phyloP scores from a whole-genome alignment of 92 coral and sea anemone genomes.

The Heteractis magnifica region DNA sequence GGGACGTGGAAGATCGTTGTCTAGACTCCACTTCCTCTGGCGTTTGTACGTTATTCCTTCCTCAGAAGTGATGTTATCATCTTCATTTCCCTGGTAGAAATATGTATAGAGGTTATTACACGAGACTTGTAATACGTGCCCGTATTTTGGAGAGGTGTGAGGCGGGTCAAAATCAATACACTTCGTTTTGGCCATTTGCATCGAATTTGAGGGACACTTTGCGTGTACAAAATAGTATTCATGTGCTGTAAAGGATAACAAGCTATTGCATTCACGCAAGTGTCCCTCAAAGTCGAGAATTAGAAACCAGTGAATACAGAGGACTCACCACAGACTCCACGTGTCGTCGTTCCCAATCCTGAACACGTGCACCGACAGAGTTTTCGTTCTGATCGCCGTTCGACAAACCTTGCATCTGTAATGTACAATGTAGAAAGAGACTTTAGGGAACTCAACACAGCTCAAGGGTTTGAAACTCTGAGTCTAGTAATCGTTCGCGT shows the following conservation, averaged over 20 bases:
- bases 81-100: not conserved
- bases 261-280: too few species aligned
- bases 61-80: not conserved
- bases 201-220: too few species aligned
- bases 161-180: too few species aligned
- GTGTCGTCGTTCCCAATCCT: conserved; percentile 57
- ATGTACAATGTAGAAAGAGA: too few species aligned
- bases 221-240: too few species aligned
- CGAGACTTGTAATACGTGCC: not conserved
- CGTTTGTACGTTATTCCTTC: conserved; percentile 7
- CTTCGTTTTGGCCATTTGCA: too few species aligned
- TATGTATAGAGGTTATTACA: not conserved
- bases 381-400: not conserved
- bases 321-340: not conserved
- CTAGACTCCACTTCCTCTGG: conserved; percentile 6
- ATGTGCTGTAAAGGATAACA: too few species aligned
- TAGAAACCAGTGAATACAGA: too few species aligned
- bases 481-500: too few species aligned
- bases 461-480: too few species aligned
- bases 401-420: not conserved
- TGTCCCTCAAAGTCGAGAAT: too few species aligned
- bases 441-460: too few species aligned
- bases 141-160: not conserved
- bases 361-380: conserved; percentile 47
- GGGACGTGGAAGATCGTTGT: conserved; percentile 23